Conservation (phyloP, 1,140 invertebrate genomes). For the Apocrypta bakeri region DNA sequence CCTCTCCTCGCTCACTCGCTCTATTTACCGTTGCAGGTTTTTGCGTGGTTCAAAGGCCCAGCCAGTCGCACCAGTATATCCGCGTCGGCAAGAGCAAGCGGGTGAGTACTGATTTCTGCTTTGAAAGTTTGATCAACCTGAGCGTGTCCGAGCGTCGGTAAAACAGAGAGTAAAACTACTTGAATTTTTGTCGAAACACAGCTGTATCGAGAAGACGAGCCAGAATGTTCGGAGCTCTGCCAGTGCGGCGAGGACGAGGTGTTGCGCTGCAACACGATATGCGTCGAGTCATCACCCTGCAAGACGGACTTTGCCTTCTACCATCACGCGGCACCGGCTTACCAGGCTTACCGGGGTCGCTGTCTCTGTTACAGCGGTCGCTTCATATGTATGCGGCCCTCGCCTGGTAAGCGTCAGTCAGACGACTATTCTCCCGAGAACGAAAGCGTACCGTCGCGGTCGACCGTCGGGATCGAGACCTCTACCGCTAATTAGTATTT, state of each 20-base stretch:
- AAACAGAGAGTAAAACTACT: background rate
- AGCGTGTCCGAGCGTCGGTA: background rate
- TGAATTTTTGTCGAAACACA: slow-evolving; percentile 63
- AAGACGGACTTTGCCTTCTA: slow-evolving; percentile 90
- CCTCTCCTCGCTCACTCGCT: too few relatives aligned
- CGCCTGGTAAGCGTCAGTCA: slow-evolving; percentile 78
- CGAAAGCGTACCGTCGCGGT: too few relatives aligned
- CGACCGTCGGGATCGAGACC: too few relatives aligned
- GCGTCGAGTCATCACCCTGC: slow-evolving; percentile 88
- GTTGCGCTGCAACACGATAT: slow-evolving; percentile 88
- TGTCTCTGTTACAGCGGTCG: slow-evolving; percentile 92
- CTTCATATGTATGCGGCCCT: slow-evolving; percentile 93
- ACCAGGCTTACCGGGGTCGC: slow-evolving; percentile 89
- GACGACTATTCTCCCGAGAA: background rate
- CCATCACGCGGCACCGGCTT: slow-evolving; percentile 90
- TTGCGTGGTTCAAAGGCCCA: slow-evolving; percentile 86
- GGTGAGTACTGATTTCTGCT: slow-evolving; percentile 75
- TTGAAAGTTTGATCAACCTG: background rate
- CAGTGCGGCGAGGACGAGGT: slow-evolving; percentile 85
- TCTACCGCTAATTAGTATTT: slow-evolving; percentile 36
- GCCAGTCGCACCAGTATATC: slow-evolving; percentile 83
- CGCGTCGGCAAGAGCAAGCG: slow-evolving; percentile 83
- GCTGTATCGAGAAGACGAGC: slow-evolving; percentile 90
- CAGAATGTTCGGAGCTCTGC: slow-evolving; percentile 88
- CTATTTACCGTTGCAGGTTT: slow-evolving; percentile 76